These are phyloP conservation scores for Rhamnusium bicolor DNA, from an alignment of 2,888 invertebrate genomes.

Conservation along the genomic window DNA sequence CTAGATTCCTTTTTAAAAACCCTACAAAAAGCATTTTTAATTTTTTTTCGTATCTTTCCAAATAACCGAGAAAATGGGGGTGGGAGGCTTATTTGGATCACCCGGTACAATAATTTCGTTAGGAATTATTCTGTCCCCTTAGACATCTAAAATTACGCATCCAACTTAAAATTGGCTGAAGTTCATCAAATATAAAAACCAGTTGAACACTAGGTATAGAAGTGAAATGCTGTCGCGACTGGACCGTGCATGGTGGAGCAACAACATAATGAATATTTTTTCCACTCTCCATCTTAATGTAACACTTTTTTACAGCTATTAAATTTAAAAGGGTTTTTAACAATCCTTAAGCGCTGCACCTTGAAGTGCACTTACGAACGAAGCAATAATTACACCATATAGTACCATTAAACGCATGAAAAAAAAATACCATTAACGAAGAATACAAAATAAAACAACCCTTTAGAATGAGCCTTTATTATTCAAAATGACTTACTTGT, in stretches of 20 bases:
- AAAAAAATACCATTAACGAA: not conserved
- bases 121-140: no score
- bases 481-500: slow-evolving; percentile 14
- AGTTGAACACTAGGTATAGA: not conserved
- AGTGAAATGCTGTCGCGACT: not conserved
- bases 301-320: slow-evolving; percentile 23
- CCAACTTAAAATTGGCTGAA: not conserved
- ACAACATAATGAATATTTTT: slow-evolving; percentile 14
- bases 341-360: slow-evolving; percentile 1
- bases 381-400: slow-evolving; percentile 23
- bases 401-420: slow-evolving; percentile 17
- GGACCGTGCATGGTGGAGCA: not conserved
- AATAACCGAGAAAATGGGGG: no score
- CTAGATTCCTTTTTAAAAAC: no score
- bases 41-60: no score
- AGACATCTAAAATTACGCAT: no score
- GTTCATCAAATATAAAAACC: not conserved
- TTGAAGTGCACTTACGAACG: slow-evolving; percentile 21
- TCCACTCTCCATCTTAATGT: not conserved
- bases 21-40: no score
- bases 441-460: not conserved
- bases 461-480: slow-evolving; percentile 2
- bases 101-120: no score
- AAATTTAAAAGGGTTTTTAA: slow-evolving; percentile 35
- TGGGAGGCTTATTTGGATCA: no score